These are phyloP conservation scores for Callinectes sapidus DNA, from an alignment of 2,888 invertebrate species.

Conservation along the genomic window DNA sequence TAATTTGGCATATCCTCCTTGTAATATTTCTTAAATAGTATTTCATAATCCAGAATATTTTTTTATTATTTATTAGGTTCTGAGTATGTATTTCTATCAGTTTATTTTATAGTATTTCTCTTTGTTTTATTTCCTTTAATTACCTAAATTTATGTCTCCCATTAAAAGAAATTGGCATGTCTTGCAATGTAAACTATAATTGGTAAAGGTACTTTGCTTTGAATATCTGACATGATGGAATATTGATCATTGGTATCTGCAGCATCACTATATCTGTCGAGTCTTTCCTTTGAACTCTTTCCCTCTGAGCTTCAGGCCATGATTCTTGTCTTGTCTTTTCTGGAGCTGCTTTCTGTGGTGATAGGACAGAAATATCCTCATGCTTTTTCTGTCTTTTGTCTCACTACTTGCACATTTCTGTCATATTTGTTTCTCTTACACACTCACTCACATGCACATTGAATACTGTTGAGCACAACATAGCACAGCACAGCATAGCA, in stretches of 20 bases:
- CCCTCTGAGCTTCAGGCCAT: neutral
- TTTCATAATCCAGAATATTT: neutral
- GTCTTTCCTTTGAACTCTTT: neutral
- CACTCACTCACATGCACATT: neutral
- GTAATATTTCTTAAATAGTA: neutral
- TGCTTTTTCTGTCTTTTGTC: neutral
- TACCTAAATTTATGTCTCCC: neutral
- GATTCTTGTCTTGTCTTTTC: neutral
- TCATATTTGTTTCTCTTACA: neutral
- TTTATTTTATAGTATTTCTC: neutral
- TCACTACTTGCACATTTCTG: conserved; percentile 4
- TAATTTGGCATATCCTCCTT: neutral
- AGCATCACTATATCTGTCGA: neutral
- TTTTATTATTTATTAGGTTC: neutral
- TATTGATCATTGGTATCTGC: neutral
- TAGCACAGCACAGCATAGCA: conserved; percentile 3
- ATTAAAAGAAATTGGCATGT: neutral
- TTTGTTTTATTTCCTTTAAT: neutral
- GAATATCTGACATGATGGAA: neutral
- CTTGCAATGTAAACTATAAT: neutral
- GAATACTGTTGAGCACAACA: neutral
- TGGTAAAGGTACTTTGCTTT: neutral
- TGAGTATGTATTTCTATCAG: neutral
- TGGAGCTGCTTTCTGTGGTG: neutral
- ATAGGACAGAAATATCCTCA: conserved; percentile 1